phyloP scores from a whole-genome alignment of 2,797 vertebrate species.

The Nyctalus aviator region DNA sequence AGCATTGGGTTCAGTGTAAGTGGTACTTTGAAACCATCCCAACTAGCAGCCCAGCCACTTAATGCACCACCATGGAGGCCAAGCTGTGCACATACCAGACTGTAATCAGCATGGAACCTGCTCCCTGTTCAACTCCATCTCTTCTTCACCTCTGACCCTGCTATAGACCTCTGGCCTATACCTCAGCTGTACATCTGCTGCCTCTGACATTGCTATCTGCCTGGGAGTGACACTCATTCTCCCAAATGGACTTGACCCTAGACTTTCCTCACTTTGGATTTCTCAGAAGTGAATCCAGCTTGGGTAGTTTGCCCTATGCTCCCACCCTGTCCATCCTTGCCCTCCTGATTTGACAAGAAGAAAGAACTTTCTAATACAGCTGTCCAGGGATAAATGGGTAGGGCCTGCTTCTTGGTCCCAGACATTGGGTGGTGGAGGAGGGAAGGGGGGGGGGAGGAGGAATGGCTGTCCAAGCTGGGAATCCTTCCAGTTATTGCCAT shows the following conservation, averaged over 20 bases:
- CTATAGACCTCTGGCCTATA: background rate
- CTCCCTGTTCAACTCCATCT: background rate
- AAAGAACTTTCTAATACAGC: constrained; percentile 38
- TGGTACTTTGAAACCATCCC: background rate
- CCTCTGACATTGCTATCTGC: background rate
- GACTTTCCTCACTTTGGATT: background rate
- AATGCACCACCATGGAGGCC: background rate
- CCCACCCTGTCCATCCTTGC: background rate
- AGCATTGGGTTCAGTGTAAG: background rate
- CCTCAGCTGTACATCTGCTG: background rate
- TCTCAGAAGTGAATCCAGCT: background rate
- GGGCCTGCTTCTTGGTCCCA: background rate
- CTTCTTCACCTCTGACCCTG: background rate
- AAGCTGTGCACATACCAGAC: background rate
- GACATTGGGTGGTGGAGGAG: background rate
- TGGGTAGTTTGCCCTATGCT: background rate
- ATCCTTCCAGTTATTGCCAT: constrained; percentile 31
- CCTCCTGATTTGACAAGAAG: constrained; percentile 7
- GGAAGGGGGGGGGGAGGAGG: background rate
- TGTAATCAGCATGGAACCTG: background rate
- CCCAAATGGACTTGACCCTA: background rate
- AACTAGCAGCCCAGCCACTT: background rate
- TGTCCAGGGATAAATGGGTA: constrained; percentile 2
- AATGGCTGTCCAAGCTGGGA: background rate
- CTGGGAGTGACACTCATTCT: background rate